Conservation (phyloP, 1,140 invertebrate species). For the Latrodectus geometricus region DNA sequence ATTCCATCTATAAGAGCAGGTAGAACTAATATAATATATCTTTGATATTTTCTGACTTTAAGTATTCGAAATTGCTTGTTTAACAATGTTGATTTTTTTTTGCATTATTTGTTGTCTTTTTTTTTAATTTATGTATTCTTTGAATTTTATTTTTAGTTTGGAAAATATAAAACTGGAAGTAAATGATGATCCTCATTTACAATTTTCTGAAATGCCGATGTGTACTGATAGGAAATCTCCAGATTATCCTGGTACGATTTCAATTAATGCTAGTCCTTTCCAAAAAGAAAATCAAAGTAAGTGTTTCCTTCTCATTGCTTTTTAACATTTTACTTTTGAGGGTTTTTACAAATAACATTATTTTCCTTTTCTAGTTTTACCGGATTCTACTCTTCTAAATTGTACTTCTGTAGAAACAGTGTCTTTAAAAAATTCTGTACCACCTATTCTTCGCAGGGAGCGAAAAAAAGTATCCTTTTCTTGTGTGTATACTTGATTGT, state of each 20-base stretch:
- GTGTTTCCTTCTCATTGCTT: background rate
- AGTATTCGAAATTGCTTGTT: too few species aligned
- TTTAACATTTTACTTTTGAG: background rate
- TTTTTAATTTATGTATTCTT: background rate
- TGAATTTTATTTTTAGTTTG: background rate
- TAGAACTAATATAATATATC: too few species aligned
- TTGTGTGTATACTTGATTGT: too few species aligned
- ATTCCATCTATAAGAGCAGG: too few species aligned
- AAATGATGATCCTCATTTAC: background rate
- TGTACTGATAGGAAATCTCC: slow-evolving; percentile 19
- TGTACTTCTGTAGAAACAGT: background rate
- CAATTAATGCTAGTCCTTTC: slow-evolving; percentile 38
- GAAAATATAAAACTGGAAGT: slow-evolving; percentile 32
- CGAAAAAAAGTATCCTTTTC: slow-evolving; percentile 57
- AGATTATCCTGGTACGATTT: background rate
- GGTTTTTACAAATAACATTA: background rate
- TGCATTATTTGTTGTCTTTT: background rate
- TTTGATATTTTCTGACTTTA: too few species aligned
- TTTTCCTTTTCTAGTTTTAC: slow-evolving; percentile 9
- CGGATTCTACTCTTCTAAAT: background rate
- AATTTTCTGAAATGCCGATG: background rate
- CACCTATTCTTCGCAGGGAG: slow-evolving; percentile 28
- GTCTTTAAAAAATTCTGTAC: slow-evolving; percentile 4
- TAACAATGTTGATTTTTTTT: background rate
- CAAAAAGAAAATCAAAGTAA: slow-evolving; percentile 57